Conservation (phyloP, 2,888 invertebrate species). For the Anorthoa munda region DNA sequence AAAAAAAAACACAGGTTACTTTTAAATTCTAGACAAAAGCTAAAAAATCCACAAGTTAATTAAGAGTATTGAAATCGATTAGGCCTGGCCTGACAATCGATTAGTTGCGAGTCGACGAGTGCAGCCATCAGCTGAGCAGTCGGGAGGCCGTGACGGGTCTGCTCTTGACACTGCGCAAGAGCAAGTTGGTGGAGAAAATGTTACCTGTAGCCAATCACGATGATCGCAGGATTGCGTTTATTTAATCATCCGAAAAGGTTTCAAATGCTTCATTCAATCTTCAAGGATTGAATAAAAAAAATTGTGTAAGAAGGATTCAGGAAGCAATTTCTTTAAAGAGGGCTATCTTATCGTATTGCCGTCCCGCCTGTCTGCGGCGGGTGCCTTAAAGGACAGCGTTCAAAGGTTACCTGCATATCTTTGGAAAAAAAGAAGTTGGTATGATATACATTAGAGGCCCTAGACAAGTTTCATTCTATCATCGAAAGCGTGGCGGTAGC, state of each 20-base stretch:
- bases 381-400: too few relatives aligned
- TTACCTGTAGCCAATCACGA: background rate
- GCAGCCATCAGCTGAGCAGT: constrained; percentile 7
- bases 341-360: too few relatives aligned
- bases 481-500: too few relatives aligned
- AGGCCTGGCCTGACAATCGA: constrained; percentile 27
- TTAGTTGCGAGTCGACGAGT: constrained; percentile 30
- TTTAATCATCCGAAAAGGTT: background rate
- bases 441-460: too few relatives aligned
- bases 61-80: constrained; percentile 40
- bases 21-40: constrained; percentile 4
- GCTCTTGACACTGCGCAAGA: constrained; percentile 21
- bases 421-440: background rate
- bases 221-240: constrained; percentile 5
- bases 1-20: constrained; percentile 4
- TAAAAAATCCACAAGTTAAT: constrained; percentile 25
- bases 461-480: too few relatives aligned
- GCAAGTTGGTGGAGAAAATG: background rate
- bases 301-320: too few relatives aligned
- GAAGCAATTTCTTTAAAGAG: too few relatives aligned
- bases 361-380: too few relatives aligned
- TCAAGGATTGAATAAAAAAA: too few relatives aligned
- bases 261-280: too few relatives aligned
- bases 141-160: constrained; percentile 18
- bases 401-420: too few relatives aligned